Evolutionary conservation across 2,888 invertebrate genomes (phyloP).

Genomic region (Eristalinus aeneus): DNA sequence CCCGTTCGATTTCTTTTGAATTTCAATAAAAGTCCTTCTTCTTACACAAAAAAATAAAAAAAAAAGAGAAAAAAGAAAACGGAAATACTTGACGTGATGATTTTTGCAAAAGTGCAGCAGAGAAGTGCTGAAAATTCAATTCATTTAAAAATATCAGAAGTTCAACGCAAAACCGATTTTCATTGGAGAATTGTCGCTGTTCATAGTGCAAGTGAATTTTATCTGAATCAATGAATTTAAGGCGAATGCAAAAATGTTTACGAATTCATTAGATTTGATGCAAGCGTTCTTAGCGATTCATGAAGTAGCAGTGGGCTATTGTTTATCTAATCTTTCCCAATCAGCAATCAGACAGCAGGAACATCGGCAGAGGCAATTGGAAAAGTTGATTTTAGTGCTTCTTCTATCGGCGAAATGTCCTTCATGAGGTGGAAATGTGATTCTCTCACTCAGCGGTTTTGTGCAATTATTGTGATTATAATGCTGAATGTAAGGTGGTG

Average conservation of each 20-base stretch:
- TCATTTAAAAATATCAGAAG: background rate
- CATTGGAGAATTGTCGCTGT: slow-evolving; percentile 2
- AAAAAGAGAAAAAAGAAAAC: background rate
- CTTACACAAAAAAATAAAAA: background rate
- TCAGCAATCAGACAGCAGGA: slow-evolving; percentile 39
- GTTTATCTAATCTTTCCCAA: background rate
- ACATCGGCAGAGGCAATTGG: slow-evolving; percentile 36
- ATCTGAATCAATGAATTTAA: slow-evolving; percentile 51
- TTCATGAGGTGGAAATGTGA: slow-evolving; percentile 68
- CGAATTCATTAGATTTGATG: slow-evolving; percentile 48
- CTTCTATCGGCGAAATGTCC: slow-evolving; percentile 65
- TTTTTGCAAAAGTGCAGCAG: background rate
- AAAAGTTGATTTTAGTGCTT: slow-evolving; percentile 48
- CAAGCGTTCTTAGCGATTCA: slow-evolving; percentile 51
- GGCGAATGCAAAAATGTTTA: slow-evolving; percentile 67
- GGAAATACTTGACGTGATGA: slow-evolving; percentile 23
- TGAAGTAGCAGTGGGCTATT: slow-evolving; percentile 17
- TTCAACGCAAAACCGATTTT: slow-evolving; percentile 18
- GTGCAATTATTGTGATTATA: slow-evolving; percentile 63
- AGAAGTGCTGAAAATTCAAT: slow-evolving; percentile 12
- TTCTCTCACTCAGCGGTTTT: slow-evolving; percentile 56
- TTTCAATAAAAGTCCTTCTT: background rate
- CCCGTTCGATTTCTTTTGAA: background rate
- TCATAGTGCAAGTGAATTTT: slow-evolving; percentile 16
- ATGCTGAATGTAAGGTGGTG: slow-evolving; percentile 66